Percentiles rank a stretch among this genome's conserved stretches.
These are phyloP conservation scores for Odontomachus brunneus DNA, from an alignment of 1,140 invertebrate genomes.

Conservation along the genomic window DNA sequence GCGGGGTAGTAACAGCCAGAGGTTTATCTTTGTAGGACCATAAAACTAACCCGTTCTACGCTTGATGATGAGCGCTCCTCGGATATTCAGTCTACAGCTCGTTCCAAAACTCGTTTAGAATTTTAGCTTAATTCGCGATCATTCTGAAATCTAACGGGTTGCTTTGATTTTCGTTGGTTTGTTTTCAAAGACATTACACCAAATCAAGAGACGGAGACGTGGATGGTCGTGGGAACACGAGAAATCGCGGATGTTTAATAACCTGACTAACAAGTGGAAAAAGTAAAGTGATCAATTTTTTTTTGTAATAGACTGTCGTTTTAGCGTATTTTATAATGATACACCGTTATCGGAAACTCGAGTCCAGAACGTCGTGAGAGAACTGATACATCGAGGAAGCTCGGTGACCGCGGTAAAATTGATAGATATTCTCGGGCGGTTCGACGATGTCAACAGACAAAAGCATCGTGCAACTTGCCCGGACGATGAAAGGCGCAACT, in stretches of 20 bases:
- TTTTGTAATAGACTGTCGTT: background rate
- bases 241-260: background rate
- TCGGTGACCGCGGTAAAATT: slow-evolving; percentile 5
- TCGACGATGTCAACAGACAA: slow-evolving; percentile 19
- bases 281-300: background rate
- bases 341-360: background rate
- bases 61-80: slow-evolving; percentile 62
- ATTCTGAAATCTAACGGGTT: slow-evolving; percentile 31
- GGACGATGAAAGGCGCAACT: slow-evolving; percentile 23
- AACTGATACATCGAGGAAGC: background rate
- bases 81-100: slow-evolving; percentile 59
- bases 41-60: slow-evolving; percentile 74
- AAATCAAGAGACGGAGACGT: background rate
- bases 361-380: background rate
- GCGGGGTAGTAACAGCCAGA: slow-evolving; percentile 71
- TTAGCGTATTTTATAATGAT: background rate
- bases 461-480: slow-evolving; percentile 6
- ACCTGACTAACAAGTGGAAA: background rate
- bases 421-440: background rate
- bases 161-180: slow-evolving; percentile 33
- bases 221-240: background rate
- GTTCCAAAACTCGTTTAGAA: slow-evolving; percentile 63
- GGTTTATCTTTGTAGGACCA: slow-evolving; percentile 75
- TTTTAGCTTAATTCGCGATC: slow-evolving; percentile 52
- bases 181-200: background rate